A percentile compares a stretch with the other conserved stretches of the same genome.
Conservation (phyloP, 2,113 vertebrate genomes). For the Ptyas mucosa region DNA sequence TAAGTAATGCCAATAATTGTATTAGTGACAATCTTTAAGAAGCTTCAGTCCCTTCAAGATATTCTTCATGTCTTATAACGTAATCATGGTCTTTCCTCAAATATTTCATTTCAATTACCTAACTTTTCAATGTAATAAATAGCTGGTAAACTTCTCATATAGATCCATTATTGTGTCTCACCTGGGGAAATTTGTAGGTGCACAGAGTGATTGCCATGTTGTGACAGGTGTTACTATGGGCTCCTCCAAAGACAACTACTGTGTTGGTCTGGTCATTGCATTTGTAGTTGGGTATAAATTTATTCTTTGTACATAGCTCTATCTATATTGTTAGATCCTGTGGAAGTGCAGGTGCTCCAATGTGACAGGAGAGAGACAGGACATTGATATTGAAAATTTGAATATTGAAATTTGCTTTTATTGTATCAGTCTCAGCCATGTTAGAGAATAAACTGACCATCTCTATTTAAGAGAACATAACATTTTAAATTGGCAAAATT, state of each 20-base stretch:
- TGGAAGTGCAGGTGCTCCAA: neutral
- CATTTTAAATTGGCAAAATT: neutral
- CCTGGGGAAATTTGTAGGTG: neutral
- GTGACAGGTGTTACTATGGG: rapidly evolving
- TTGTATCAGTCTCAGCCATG: neutral
- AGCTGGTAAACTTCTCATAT: neutral
- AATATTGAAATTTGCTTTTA: neutral
- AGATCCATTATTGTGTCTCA: neutral
- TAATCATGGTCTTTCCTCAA: neutral
- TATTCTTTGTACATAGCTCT: neutral
- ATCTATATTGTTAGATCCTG: neutral
- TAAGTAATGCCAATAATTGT: neutral
- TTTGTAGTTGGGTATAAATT: neutral
- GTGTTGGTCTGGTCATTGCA: neutral
- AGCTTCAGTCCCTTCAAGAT: too few relatives aligned
- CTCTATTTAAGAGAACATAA: neutral
- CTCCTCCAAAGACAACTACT: neutral
- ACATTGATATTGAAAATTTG: neutral
- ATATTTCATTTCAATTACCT: neutral
- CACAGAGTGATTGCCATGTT: neutral
- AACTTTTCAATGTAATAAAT: neutral
- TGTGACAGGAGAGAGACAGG: neutral
- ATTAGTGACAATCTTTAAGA: neutral
- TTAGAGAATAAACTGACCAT: neutral
- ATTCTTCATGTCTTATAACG: too few relatives aligned